Evolutionary conservation across 2,797 vertebrate genomes (phyloP).

Genomic region (Paratrypauchen microcephalus): DNA sequence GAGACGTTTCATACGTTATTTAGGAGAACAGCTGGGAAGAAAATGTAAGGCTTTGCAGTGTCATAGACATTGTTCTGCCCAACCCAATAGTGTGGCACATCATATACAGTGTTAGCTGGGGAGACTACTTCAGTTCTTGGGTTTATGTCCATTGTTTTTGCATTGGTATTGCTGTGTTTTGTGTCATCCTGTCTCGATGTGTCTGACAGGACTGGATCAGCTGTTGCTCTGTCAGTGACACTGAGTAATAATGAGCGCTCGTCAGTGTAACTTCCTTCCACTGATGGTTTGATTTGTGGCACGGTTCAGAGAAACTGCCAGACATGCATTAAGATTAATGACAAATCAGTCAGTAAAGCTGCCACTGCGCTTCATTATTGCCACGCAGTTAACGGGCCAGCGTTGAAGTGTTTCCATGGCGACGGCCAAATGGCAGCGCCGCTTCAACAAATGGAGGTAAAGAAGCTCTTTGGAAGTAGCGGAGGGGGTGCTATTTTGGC

Average conservation of each 20-base stretch:
- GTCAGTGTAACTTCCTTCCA: slow-evolving; percentile 33
- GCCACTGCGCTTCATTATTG: slow-evolving; percentile 61
- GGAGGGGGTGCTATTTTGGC: slow-evolving; percentile 57
- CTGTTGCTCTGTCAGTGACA: slow-evolving; percentile 19
- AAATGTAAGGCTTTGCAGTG: not conserved
- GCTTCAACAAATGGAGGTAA: slow-evolving; percentile 62
- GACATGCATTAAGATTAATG: slow-evolving; percentile 65
- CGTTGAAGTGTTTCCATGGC: slow-evolving; percentile 65
- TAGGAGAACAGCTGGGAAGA: no score
- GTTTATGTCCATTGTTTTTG: not conserved
- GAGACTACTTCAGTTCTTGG: not conserved
- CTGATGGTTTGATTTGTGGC: slow-evolving; percentile 43
- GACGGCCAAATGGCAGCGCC: slow-evolving; percentile 59
- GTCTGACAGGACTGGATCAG: slow-evolving; percentile 18
- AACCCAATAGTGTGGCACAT: not conserved
- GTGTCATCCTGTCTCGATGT: not conserved
- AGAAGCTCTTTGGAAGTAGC: slow-evolving; percentile 55
- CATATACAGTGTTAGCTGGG: not conserved
- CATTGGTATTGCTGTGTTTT: not conserved
- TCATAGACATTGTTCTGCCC: not conserved
- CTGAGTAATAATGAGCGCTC: slow-evolving; percentile 17
- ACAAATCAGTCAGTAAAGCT: slow-evolving; percentile 59
- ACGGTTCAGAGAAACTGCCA: slow-evolving; percentile 47
- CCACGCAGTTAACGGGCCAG: slow-evolving; percentile 47
- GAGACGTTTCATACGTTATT: not conserved